Evolutionary conservation across 1,140 invertebrate genomes (phyloP).

Genomic region (Acromyrmex charruanus): DNA sequence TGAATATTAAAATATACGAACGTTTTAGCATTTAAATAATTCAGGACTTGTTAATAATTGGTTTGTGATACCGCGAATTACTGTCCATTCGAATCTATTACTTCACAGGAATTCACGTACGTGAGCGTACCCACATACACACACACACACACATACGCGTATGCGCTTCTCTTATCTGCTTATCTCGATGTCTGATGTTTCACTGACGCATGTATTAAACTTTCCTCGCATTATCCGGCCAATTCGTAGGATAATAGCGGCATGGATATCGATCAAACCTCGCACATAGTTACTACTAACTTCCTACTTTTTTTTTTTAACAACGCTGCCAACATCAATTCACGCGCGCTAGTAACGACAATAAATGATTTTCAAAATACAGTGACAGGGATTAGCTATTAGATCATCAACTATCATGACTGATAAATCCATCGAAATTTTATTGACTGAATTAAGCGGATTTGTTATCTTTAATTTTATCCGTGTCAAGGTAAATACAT

Average conservation of each 20-base stretch:
- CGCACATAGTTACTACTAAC: constrained; percentile 46
- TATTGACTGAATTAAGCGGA: constrained; percentile 31
- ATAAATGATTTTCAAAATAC: constrained; percentile 51
- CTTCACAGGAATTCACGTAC: constrained; percentile 37
- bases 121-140: not conserved
- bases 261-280: constrained; percentile 72
- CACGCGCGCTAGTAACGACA: not conserved
- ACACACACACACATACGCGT: not conserved
- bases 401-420: constrained; percentile 26
- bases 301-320: constrained; percentile 48
- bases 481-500: not conserved
- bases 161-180: constrained; percentile 68
- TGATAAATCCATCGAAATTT: constrained; percentile 42
- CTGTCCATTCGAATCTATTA: constrained; percentile 51
- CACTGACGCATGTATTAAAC: constrained; percentile 75
- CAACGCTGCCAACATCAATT: not conserved
- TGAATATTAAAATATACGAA: constrained; percentile 46
- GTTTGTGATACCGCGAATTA: constrained; percentile 25
- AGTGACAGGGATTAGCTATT: constrained; percentile 22
- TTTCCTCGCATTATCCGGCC: constrained; percentile 71
- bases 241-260: constrained; percentile 62
- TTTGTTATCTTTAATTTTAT: constrained; percentile 24
- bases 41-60: constrained; percentile 12
- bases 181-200: constrained; percentile 73
- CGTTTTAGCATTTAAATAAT: constrained; percentile 38